Conservation (phyloP, 2,113 vertebrate species). For the Catharus fuscescens region DNA sequence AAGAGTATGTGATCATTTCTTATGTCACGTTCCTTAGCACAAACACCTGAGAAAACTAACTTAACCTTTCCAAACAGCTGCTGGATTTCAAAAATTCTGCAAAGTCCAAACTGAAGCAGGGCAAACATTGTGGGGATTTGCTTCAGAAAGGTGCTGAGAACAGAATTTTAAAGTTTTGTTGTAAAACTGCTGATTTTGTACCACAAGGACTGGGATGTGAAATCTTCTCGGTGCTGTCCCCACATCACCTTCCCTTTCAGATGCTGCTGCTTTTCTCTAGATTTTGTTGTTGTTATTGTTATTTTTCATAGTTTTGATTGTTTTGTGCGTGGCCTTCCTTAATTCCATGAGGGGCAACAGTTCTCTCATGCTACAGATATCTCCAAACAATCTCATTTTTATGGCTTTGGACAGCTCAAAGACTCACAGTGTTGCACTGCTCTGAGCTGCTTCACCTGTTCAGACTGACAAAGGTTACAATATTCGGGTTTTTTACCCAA, state of each 20-base stretch:
- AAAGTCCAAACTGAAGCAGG: background rate
- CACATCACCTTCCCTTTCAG: background rate
- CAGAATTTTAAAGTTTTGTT: background rate
- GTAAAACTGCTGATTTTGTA: background rate
- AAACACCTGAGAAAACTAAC: background rate
- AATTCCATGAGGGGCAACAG: background rate
- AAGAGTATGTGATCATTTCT: background rate
- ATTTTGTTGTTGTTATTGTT: background rate
- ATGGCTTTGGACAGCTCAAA: background rate
- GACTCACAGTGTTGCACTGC: background rate
- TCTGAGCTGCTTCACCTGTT: background rate
- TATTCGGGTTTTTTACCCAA: background rate
- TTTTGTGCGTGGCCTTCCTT: background rate
- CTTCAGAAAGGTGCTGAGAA: background rate
- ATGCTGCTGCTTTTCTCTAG: background rate
- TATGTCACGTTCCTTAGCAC: background rate
- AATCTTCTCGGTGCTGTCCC: background rate
- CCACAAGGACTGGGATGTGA: background rate
- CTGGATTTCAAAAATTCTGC: background rate
- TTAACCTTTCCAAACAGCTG: background rate
- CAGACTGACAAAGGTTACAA: background rate
- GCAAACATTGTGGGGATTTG: background rate
- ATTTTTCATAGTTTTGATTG: background rate
- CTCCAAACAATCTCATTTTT: background rate
- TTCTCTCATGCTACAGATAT: background rate